phyloP scores from a whole-genome alignment of 2,797 vertebrate genomes.

The Acanthurus tractus region DNA sequence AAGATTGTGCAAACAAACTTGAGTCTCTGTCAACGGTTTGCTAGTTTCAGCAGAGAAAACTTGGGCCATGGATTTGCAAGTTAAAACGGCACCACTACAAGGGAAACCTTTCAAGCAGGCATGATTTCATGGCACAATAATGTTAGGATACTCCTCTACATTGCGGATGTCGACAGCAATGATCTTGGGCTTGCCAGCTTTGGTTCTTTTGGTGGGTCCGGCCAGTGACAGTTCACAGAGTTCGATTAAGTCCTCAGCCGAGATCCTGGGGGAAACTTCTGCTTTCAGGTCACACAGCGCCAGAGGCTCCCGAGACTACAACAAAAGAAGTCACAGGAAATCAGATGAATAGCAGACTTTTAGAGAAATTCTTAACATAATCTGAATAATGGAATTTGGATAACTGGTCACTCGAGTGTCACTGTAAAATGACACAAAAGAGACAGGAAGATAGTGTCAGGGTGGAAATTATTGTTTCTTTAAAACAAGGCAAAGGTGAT shows the following conservation, averaged over 20 bases:
- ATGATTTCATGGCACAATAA: not conserved
- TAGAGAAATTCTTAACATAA: conserved; percentile 26
- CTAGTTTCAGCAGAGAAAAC: not conserved
- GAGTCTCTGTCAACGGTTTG: not conserved
- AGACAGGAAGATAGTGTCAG: conserved; percentile 9
- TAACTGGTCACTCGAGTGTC: not conserved
- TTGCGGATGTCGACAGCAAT: conserved; percentile 95
- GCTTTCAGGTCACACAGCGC: conserved; percentile 94
- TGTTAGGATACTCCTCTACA: conserved; percentile 96
- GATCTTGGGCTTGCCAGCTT: conserved; percentile 93
- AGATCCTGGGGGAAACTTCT: conserved; percentile 95
- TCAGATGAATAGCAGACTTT: conserved; percentile 17
- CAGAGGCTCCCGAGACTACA: conserved; percentile 93
- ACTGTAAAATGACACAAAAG: conserved; percentile 7
- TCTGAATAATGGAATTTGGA: conserved; percentile 16
- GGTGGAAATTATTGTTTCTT: conserved; percentile 20
- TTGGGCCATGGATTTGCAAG: not conserved
- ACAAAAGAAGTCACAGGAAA: conserved; percentile 41
- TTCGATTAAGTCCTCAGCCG: conserved; percentile 96
- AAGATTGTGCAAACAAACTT: conserved; percentile 9
- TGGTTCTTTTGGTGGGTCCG: conserved; percentile 89
- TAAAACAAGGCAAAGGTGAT: conserved; percentile 2
- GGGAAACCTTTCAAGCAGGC: not conserved
- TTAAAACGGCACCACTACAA: not conserved
- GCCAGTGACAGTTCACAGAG: conserved; percentile 89